Evolutionary conservation across 2,113 vertebrate species (phyloP).

Genomic region (Cairina moschata): DNA sequence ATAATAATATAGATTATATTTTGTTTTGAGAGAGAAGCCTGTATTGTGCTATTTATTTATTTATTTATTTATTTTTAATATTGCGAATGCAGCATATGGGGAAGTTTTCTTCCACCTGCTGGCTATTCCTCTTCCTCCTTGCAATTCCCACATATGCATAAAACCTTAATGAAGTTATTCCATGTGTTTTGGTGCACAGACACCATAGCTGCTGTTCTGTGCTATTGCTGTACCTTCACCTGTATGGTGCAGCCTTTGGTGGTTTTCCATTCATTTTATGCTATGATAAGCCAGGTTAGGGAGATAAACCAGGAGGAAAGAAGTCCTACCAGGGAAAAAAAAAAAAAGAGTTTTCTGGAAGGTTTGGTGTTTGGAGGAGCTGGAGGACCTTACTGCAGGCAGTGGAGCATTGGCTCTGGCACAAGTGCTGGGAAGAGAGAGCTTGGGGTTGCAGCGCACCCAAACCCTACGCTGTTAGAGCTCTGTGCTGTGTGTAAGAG

Average conservation of each 20-base stretch:
- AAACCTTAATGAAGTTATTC: not conserved
- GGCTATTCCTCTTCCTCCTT: fast-evolving
- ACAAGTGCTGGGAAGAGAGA: not conserved
- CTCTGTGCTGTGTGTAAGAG: not conserved
- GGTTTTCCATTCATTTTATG: not conserved
- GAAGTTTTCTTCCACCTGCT: not conserved
- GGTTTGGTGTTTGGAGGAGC: not conserved
- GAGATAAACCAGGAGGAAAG: not conserved
- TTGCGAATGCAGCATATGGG: not conserved
- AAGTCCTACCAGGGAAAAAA: not conserved
- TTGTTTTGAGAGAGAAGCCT: not conserved
- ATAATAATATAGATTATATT: no score
- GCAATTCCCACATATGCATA: fast-evolving
- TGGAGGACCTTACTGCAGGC: not conserved
- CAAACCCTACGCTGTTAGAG: not conserved
- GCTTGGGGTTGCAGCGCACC: not conserved
- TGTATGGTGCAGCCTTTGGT: not conserved
- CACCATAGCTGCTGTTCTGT: not conserved
- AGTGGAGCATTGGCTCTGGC: not conserved
- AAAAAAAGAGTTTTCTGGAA: not conserved
- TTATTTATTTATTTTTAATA: not conserved
- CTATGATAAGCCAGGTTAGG: not conserved
- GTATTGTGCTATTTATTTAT: not conserved
- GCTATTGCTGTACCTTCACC: not conserved
- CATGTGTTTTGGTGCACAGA: not conserved